Conservation (phyloP, 1,140 invertebrate genomes). For the Hirudo medicinalis region DNA sequence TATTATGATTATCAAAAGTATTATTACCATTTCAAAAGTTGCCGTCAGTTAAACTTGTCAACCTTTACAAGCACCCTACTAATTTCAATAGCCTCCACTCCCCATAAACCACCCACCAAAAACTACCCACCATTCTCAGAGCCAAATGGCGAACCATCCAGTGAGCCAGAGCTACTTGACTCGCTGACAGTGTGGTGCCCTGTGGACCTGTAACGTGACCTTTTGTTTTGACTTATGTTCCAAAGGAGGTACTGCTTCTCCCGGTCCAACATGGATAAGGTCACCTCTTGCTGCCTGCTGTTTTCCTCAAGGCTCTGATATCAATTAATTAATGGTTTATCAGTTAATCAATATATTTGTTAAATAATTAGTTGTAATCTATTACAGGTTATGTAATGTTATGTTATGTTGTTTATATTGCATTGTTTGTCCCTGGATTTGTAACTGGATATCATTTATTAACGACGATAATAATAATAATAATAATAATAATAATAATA, state of each 20-base stretch:
- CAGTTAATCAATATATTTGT: too few species aligned
- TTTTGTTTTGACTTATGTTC: slow-evolving; percentile 5
- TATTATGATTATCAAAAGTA: too few species aligned
- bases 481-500: too few species aligned
- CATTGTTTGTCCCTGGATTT: too few species aligned
- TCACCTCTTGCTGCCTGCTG: background rate
- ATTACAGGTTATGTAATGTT: too few species aligned
- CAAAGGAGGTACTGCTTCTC: background rate
- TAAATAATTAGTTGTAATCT: too few species aligned
- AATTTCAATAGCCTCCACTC: too few species aligned
- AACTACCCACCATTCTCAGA: slow-evolving; percentile 1
- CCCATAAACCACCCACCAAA: background rate
- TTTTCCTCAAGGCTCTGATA: background rate
- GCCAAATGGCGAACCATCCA: background rate
- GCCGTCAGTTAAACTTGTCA: background rate
- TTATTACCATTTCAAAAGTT: too few species aligned
- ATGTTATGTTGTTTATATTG: too few species aligned
- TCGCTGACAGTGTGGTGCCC: background rate
- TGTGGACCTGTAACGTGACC: background rate
- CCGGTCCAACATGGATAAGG: background rate
- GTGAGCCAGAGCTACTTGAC: background rate
- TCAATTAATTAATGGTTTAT: too few species aligned
- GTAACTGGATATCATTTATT: too few species aligned
- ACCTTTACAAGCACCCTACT: background rate
- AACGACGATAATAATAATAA: too few species aligned